Base-by-base conservation (phyloP, 1,140 invertebrate species). In the Drosophila pruinosa region DNA sequence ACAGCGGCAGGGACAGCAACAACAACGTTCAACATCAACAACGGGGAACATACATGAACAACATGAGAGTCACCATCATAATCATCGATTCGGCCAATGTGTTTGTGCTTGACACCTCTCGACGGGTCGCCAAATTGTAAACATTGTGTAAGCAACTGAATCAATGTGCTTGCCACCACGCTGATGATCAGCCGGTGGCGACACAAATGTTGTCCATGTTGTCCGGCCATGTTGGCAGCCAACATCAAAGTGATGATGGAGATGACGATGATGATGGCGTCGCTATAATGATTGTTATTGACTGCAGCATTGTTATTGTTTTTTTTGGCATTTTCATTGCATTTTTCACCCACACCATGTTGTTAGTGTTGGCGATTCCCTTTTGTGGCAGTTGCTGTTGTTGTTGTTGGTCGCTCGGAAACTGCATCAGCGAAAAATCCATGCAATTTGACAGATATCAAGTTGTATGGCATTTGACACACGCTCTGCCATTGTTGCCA, bases 361-460 rank as follows among this genome's bases (percentile, higher is more conserved):
- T 59, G 62, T 28, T 31, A 24, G 10, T 43, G 58, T 28, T 26
- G 50, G 12, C 7, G 15, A 31, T 39, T 15, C 26, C 22, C 24
- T 45, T 12, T 10, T 22, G 17, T n/a, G 5, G 38, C 38, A 31
- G 10, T n/a, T 54, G 10, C 24, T 39, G 19, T 12, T 62, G 57
- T 24, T 57, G 64, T 31, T 28, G 28, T 12, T 41, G 12, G 48
- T 2, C 50, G 34, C 17, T 34, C 12, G 21, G 17, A 17, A 26
- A 28, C 47, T 34, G 41, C 59, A 56, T 65, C 43, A 57, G 52
- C 69, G 36, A 43, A 61, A 69, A 74, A 74, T 74, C 65, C 64
- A 43, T 62, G 64, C 71, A 69, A 58, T 76, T 74, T 73, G 74
- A 74, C 72, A 77, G 74, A 74, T 77, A 64, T 70, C 71, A 74